Percentiles rank a stretch among this genome's conserved stretches.
Conservation (phyloP, 2,797 vertebrate species). For the Pseudomugil tenellus region DNA sequence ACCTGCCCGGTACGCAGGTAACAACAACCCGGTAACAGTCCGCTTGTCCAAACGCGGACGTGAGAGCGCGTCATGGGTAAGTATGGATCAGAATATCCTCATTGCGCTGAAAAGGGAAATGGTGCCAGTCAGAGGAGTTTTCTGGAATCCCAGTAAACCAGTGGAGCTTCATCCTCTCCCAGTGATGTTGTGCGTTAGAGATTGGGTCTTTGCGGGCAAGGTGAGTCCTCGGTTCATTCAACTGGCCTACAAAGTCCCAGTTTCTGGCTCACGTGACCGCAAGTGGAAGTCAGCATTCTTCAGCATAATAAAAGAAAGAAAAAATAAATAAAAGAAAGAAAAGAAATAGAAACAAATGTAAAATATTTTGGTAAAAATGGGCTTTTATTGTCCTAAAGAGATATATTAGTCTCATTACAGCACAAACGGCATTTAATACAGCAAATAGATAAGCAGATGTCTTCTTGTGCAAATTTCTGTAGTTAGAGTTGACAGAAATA, state of each 20-base stretch:
- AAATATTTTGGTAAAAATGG: not conserved
- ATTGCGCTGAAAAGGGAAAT: constrained; percentile 9
- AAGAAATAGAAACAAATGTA: constrained; percentile 7
- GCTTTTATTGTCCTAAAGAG: not conserved
- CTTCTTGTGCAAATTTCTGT: no score
- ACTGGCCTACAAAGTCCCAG: constrained; percentile 99
- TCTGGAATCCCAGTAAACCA: constrained; percentile 8
- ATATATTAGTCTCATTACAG: no score
- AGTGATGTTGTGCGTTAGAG: constrained; percentile 82
- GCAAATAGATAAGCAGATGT: not conserved
- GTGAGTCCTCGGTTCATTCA: constrained; percentile 91
- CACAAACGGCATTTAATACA: not conserved
- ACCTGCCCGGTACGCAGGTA: constrained; percentile 66
- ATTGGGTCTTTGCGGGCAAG: constrained; percentile 98
- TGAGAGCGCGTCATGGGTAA: constrained; percentile 42
- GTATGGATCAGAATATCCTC: constrained; percentile 42
- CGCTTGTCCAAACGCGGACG: constrained; percentile 28
- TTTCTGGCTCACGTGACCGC: constrained; percentile 88
- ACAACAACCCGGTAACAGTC: constrained; percentile 34
- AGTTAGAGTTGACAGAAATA: no score
- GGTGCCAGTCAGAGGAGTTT: not conserved
- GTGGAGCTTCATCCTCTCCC: constrained; percentile 18
- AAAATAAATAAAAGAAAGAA: no score
- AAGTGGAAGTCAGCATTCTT: constrained; percentile 27
- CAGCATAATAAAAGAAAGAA: not conserved